Percentiles rank a stretch among this genome's conserved stretches.
These are phyloP conservation scores for Brachirus orientalis DNA, from an alignment of 2,113 vertebrate species.

Conservation along the genomic window DNA sequence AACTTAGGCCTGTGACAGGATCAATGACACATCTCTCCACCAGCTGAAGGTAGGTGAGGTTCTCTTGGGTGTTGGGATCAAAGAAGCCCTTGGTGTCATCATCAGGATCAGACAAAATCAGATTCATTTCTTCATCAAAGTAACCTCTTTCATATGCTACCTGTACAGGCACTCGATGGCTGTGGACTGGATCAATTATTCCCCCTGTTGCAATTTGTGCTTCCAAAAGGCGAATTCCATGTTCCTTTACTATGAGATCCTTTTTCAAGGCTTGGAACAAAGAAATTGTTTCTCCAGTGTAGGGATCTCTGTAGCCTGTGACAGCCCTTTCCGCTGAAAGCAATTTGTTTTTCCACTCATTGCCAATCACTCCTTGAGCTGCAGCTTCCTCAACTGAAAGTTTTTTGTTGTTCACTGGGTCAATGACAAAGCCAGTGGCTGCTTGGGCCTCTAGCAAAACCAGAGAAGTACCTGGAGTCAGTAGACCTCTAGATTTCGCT, in stretches of 20 bases:
- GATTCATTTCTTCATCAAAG: slow-evolving; percentile 84
- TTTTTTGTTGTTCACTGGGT: slow-evolving; percentile 83
- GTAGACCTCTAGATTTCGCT: slow-evolving; percentile 78
- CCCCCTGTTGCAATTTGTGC: slow-evolving; percentile 82
- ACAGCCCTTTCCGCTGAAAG: slow-evolving; percentile 65
- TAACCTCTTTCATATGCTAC: slow-evolving; percentile 84
- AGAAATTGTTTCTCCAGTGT: slow-evolving; percentile 58
- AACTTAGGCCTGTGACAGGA: slow-evolving; percentile 60
- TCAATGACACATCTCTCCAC: slow-evolving; percentile 78
- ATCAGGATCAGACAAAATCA: slow-evolving; percentile 74
- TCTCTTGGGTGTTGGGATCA: slow-evolving; percentile 77
- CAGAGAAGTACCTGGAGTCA: slow-evolving; percentile 85
- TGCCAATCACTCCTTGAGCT: slow-evolving; percentile 56
- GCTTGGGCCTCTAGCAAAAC: slow-evolving; percentile 89
- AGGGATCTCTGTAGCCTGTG: slow-evolving; percentile 63
- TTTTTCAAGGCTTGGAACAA: slow-evolving; percentile 68
- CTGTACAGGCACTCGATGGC: slow-evolving; percentile 83
- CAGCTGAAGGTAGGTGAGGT: slow-evolving; percentile 71
- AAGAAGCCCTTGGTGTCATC: slow-evolving; percentile 88
- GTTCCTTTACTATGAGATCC: slow-evolving; percentile 62
- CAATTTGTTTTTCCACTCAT: slow-evolving; percentile 58
- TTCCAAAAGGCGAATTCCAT: slow-evolving; percentile 60
- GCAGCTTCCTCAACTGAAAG: slow-evolving; percentile 84
- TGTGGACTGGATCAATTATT: slow-evolving; percentile 81
- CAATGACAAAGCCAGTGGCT: slow-evolving; percentile 86